Conservation (phyloP, 2,797 vertebrate species). For the Microctenopoma lineatum region DNA sequence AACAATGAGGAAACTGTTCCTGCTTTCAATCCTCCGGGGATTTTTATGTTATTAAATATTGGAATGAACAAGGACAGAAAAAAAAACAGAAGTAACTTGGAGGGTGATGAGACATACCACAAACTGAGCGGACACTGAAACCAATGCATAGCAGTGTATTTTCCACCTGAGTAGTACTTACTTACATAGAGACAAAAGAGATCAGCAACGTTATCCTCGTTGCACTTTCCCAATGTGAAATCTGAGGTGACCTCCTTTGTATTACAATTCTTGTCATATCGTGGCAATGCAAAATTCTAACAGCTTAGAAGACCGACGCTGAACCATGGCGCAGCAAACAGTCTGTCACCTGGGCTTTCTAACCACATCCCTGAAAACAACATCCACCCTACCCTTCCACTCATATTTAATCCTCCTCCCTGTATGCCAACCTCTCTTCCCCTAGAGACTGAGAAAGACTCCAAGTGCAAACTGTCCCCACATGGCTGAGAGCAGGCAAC, state of each 20-base stretch:
- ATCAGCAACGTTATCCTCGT: conserved; percentile 69
- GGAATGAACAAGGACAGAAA: conserved; percentile 61
- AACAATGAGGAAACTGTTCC: conserved; percentile 52
- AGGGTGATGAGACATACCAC: conserved; percentile 59
- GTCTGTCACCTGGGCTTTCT: conserved; percentile 64
- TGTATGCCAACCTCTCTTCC: conserved; percentile 72
- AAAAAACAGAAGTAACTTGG: conserved; percentile 39
- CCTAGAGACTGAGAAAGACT: conserved; percentile 72
- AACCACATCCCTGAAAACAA: conserved; percentile 69
- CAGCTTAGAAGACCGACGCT: conserved; percentile 57
- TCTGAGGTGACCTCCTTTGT: conserved; percentile 62
- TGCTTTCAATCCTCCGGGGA: conserved; percentile 52
- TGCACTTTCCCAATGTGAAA: conserved; percentile 59
- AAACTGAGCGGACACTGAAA: conserved; percentile 73
- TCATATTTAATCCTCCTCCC: conserved; percentile 57
- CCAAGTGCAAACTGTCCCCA: conserved; percentile 79
- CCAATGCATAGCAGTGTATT: conserved; percentile 82
- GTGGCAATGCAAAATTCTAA: conserved; percentile 60
- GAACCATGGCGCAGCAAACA: conserved; percentile 64
- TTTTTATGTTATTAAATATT: conserved; percentile 42
- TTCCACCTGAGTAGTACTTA: conserved; percentile 86
- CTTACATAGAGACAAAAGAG: conserved; percentile 75
- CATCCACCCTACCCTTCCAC: conserved; percentile 50
- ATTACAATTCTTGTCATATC: conserved; percentile 55
- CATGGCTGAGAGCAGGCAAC: conserved; percentile 72